phyloP scores from a whole-genome alignment of 2,113 vertebrate species.

The Guaruba guarouba region DNA sequence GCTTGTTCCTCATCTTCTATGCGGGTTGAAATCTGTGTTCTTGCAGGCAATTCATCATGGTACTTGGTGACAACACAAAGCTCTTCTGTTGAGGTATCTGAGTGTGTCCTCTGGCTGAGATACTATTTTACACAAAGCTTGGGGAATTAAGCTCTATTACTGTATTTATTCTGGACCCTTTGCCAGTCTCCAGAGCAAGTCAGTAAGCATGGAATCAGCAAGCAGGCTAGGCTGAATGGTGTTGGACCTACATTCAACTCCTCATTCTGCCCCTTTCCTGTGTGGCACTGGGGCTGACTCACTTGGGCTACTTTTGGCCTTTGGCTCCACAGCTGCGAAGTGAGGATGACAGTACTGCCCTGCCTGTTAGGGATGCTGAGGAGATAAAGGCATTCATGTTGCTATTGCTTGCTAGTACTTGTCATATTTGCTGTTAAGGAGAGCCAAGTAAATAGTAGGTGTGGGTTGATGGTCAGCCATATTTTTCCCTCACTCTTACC shows the following conservation, averaged over 20 bases:
- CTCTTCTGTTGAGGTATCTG: conserved; percentile 4
- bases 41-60: not conserved
- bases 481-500: conserved; percentile 6
- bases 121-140: not conserved
- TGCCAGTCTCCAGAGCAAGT: not conserved
- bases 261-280: not conserved
- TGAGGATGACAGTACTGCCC: not conserved
- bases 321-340: not conserved
- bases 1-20: not conserved
- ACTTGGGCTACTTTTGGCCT: not conserved
- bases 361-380: not conserved
- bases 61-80: conserved; percentile 22
- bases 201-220: not conserved
- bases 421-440: not conserved
- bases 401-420: not conserved
- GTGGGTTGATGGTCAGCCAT: not conserved
- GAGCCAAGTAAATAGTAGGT: not conserved
- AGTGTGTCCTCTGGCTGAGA: not conserved
- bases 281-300: not conserved
- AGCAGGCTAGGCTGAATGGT: fast-evolving
- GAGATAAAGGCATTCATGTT: not conserved
- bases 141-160: not conserved
- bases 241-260: not conserved
- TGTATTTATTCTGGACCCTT: not conserved
- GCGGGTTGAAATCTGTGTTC: not conserved